Conservation (phyloP, 2,888 invertebrate genomes). For the Agrochola lychnidis region DNA sequence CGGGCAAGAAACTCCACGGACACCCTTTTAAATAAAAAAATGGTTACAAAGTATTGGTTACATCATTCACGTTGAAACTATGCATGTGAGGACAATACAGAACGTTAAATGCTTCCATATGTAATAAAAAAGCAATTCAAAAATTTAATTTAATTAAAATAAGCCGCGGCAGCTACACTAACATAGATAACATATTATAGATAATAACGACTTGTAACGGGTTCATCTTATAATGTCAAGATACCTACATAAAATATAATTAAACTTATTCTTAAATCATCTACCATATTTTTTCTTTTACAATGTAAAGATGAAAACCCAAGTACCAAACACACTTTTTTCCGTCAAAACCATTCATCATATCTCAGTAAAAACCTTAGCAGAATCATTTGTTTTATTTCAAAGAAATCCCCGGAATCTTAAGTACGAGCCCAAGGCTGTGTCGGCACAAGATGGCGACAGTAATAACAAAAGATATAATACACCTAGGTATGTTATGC, state of each 20-base stretch:
- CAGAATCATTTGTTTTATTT: constrained; percentile 28
- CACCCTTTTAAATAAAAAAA: too few species aligned
- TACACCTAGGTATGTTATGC: constrained; percentile 5
- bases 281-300: not conserved
- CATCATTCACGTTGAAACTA: too few species aligned
- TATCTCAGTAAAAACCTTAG: constrained; percentile 5
- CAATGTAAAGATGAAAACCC: not conserved
- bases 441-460: not conserved
- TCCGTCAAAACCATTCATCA: constrained; percentile 8
- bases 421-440: not conserved
- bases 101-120: too few species aligned
- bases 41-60: too few species aligned
- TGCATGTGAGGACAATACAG: too few species aligned
- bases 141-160: too few species aligned
- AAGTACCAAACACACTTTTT: constrained; percentile 1
- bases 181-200: not conserved
- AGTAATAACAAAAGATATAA: constrained; percentile 30
- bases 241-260: not conserved
- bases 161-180: too few species aligned
- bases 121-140: too few species aligned
- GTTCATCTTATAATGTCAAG: not conserved
- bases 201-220: not conserved
- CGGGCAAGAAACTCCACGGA: too few species aligned
- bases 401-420: not conserved
- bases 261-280: not conserved